A percentile compares a stretch with the other conserved stretches of the same genome.
These are phyloP conservation scores for Drosophila bipectinata DNA, from an alignment of 1,140 invertebrate genomes.

Conservation along the genomic window DNA sequence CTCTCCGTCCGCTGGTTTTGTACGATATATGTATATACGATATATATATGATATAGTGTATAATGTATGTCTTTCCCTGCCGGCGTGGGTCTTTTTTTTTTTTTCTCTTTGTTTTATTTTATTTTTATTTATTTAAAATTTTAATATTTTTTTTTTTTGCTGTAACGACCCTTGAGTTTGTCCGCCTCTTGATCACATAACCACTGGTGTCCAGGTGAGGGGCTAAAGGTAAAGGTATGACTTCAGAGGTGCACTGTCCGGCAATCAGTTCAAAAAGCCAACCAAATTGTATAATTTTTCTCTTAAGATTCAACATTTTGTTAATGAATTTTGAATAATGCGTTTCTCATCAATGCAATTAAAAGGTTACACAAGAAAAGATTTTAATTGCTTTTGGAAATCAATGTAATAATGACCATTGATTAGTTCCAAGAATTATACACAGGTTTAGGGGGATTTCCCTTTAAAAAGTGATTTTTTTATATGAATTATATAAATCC, in stretches of 20 bases:
- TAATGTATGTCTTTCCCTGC: slow-evolving; percentile 8
- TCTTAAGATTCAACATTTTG: background rate
- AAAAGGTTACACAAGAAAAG: background rate
- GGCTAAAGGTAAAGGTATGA: background rate
- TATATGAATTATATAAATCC: too few relatives aligned
- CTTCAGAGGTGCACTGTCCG: background rate
- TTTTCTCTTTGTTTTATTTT: slow-evolving; percentile 14
- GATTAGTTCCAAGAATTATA: background rate
- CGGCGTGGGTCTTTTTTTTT: slow-evolving; percentile 15
- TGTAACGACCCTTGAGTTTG: slow-evolving; percentile 59
- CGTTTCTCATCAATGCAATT: background rate
- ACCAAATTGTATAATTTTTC: background rate
- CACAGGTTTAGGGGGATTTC: too few relatives aligned
- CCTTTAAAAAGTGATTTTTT: too few relatives aligned
- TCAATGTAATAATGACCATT: background rate
- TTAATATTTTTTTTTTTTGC: slow-evolving; percentile 36
- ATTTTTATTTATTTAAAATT: slow-evolving; percentile 1
- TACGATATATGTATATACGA: background rate
- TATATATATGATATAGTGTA: background rate
- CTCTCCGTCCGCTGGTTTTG: slow-evolving; percentile 21
- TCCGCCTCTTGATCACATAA: slow-evolving; percentile 62
- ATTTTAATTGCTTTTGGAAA: background rate
- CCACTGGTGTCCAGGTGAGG: background rate
- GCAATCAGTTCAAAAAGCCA: background rate
- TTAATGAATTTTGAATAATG: slow-evolving; percentile 1